phyloP scores from a whole-genome alignment of 2,113 vertebrate genomes.

The Ciconia boyciana region DNA sequence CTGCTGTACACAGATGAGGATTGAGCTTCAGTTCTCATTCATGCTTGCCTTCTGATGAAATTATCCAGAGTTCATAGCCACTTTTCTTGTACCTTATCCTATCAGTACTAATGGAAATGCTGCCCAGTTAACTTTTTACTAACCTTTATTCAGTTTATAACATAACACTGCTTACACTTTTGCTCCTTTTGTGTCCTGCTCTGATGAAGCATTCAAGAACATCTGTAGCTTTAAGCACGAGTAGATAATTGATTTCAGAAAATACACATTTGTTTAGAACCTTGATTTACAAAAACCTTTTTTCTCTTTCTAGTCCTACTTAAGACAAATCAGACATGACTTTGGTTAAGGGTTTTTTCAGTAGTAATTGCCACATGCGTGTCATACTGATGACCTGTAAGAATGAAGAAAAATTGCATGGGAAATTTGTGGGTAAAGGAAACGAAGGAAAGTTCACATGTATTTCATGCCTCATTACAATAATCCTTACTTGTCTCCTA shows the following conservation, averaged over 20 bases:
- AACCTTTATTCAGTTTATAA: neutral
- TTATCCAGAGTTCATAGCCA: neutral
- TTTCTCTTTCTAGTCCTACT: neutral
- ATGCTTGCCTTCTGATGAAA: neutral
- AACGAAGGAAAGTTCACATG: neutral
- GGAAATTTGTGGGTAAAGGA: neutral
- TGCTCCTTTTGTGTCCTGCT: neutral
- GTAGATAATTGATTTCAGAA: neutral
- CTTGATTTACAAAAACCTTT: neutral
- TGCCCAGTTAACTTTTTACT: neutral
- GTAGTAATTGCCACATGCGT: neutral
- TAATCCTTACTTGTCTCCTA: conserved; percentile 30
- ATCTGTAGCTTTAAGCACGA: neutral
- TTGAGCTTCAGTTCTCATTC: neutral
- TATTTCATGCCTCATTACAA: conserved; percentile 56
- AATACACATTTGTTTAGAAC: neutral
- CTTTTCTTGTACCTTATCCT: neutral
- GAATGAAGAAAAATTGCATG: conserved; percentile 43
- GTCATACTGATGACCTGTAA: conserved; percentile 17
- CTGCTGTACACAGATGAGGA: neutral
- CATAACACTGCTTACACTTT: neutral
- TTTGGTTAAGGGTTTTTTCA: neutral
- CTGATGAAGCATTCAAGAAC: neutral
- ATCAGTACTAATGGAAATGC: neutral
- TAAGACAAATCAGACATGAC: neutral